Percentiles rank a stretch among this genome's conserved stretches.
These are phyloP conservation scores for Acanthiza pusilla DNA, from an alignment of 2,797 vertebrate genomes.

Conservation along the genomic window DNA sequence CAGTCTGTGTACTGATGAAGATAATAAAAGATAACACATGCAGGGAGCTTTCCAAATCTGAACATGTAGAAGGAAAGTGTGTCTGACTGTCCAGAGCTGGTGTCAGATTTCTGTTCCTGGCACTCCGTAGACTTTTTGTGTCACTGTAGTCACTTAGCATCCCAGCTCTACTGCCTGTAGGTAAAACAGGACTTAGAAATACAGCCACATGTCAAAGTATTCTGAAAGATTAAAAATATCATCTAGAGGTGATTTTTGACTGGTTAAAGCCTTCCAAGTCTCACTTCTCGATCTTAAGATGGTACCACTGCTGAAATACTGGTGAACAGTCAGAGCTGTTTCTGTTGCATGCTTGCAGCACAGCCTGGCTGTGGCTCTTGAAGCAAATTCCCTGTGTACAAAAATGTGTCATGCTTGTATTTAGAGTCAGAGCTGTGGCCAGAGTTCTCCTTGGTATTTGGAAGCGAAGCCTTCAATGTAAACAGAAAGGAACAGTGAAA, in stretches of 20 bases:
- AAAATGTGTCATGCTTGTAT: background rate
- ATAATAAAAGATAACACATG: background rate
- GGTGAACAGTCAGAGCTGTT: background rate
- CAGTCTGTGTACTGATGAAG: background rate
- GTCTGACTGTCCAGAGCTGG: background rate
- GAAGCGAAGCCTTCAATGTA: fast-evolving
- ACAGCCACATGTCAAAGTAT: background rate
- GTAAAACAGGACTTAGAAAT: background rate
- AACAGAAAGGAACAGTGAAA: background rate
- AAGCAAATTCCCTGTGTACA: background rate
- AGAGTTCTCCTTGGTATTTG: background rate
- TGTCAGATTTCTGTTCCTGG: background rate
- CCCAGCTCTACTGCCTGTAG: background rate
- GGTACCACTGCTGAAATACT: background rate
- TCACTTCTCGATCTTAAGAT: background rate
- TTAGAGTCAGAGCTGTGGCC: background rate
- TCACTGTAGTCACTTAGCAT: background rate
- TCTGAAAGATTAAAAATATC: background rate
- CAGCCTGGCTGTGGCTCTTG: background rate
- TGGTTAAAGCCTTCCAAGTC: background rate
- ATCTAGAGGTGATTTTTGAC: background rate
- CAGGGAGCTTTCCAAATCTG: background rate
- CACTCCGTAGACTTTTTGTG: background rate
- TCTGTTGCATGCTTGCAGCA: background rate
- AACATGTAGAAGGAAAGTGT: background rate